Evolutionary conservation across 2,888 invertebrate species (phyloP), one percentile per base, ranked within the genome.

Genomic region (Ochropleura leucogaster): DNA sequence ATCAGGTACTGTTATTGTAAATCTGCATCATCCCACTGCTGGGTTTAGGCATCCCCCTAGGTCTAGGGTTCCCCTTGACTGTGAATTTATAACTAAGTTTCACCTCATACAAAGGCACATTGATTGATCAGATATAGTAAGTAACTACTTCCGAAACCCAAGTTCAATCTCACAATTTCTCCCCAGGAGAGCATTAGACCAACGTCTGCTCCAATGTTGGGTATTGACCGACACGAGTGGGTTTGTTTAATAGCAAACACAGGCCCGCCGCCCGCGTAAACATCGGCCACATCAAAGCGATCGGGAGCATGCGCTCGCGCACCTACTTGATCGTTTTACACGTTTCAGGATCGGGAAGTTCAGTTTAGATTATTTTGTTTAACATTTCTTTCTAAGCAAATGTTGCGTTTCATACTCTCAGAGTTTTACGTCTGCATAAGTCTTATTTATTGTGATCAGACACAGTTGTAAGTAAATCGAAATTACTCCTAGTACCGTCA

Each of bases 211-310:
- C 80, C 77, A 84, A 72, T 71, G 76, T 89, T 90, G 89, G 89
- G 53, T 77, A 71, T 89, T 91, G 92, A 91, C 77, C 79, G 86
- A 82, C 86, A 87, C 85, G 89, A 89, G 88, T 91, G 92, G 92
- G 91, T 92, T 93, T 94, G 94, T 95, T 94, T 94, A 93, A 92
- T 92, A 91, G 92, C 92, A 93, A 94, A 94, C 94, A 94, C 94
- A 92, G 93, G 89, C 90, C 90, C 90, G 89, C 89, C 86, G 90
- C 85, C 86, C 88, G 86, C 87, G 94, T 96, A 96, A 95, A 96
- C 95, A 96, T 89, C 93, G 93, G 93, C 93, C 91, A 93, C 94
- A 94, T 96, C 95, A 96, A 96, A 96, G 94, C 80, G 76, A 88
- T 82, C 83, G 87, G 75, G 83, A 63, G 64, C 78, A 69, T 73